Conservation (phyloP, 2,888 invertebrate species). For the Campoplex capitator region DNA sequence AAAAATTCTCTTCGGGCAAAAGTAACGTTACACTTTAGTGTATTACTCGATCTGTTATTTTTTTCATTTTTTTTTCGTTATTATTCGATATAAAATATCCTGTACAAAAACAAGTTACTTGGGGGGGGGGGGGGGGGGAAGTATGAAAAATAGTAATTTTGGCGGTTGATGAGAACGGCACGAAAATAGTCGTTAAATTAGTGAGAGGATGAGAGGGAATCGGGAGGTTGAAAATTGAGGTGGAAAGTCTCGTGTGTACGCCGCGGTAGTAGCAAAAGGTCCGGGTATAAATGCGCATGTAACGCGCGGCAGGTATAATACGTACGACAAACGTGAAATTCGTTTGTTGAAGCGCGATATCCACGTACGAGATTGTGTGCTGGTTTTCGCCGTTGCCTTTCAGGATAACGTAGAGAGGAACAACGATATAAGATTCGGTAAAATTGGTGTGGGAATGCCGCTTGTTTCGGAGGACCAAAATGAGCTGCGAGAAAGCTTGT, state of each 20-base stretch:
- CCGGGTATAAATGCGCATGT: conserved; percentile 26
- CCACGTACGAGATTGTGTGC: conserved; percentile 30
- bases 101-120: not conserved
- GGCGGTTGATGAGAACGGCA: not conserved
- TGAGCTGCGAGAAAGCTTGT: conserved; percentile 58
- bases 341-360: conserved; percentile 39
- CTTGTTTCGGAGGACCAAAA: conserved; percentile 33
- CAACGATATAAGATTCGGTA: conserved; percentile 13
- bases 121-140: not conserved
- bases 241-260: conserved; percentile 13
- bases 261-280: not conserved
- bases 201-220: not conserved
- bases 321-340: conserved; percentile 50
- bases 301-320: conserved; percentile 26
- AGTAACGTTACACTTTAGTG: not conserved
- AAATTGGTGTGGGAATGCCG: not conserved
- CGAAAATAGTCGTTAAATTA: not conserved
- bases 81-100: not conserved
- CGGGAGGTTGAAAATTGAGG: not conserved
- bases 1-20: no score
- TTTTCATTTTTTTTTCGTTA: not conserved
- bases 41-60: not conserved
- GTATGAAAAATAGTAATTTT: conserved; percentile 1
- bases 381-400: not conserved
- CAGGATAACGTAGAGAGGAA: conserved; percentile 17